phyloP scores from a whole-genome alignment of 2,113 vertebrate genomes.

The Panthera tigris region DNA sequence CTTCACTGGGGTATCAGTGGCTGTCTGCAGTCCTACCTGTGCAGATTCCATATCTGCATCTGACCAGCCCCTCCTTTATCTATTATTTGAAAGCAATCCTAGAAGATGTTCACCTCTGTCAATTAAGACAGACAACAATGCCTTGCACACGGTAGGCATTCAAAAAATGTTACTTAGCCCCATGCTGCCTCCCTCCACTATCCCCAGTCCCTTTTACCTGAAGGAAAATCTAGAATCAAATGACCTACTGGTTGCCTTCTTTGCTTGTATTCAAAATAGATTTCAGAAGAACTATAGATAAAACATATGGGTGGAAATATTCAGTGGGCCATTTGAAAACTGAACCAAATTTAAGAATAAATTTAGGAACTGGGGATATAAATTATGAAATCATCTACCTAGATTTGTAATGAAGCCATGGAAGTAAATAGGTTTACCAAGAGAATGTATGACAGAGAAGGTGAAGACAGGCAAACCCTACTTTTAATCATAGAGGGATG shows the following conservation, averaged over 20 bases:
- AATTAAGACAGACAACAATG: not conserved
- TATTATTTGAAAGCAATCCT: not conserved
- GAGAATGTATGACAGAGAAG: not conserved
- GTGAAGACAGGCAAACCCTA: not conserved
- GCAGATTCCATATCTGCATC: not conserved
- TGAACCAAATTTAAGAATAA: not conserved
- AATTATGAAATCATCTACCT: not conserved
- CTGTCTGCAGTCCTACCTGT: not conserved
- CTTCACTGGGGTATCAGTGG: not conserved
- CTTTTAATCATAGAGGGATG: not conserved
- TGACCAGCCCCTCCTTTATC: not conserved
- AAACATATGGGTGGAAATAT: not conserved
- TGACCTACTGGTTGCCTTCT: not conserved
- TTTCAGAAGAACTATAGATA: not conserved
- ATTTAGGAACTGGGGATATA: not conserved
- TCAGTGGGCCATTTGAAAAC: constrained; percentile 20
- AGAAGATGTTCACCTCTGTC: not conserved
- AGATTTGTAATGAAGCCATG: not conserved
- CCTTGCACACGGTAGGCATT: not conserved
- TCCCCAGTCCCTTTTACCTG: not conserved
- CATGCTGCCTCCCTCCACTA: not conserved
- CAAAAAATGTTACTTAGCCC: not conserved
- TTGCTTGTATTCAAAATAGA: not conserved
- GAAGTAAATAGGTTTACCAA: not conserved
- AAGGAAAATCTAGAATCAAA: not conserved